Evolutionary conservation across 30 jellyfish, hydroid and myxozoan genomes (phyloP), one percentile per base, ranked within the genome.

Genomic region (Cassiopea xamachana): DNA sequence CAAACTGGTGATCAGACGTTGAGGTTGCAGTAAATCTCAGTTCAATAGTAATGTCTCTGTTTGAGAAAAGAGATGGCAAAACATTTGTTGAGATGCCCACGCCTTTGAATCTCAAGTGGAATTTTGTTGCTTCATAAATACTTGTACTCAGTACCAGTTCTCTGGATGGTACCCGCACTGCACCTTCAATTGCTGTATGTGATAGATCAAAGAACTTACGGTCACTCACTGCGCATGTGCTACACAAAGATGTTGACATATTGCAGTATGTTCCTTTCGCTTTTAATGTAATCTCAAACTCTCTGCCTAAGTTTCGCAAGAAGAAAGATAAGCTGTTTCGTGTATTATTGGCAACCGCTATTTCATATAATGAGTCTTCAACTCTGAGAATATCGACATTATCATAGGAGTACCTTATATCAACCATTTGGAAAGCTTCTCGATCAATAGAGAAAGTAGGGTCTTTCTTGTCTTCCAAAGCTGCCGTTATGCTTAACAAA

Each of bases 61-160:
- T 55, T 18, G 46, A 80, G 69, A 13, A 81, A 62, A 81, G 71
- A 0, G 82, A 46, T 44, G 96, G 89, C 46, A 89, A 73, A 2
- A 89, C 81, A 61, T 89, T 89, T 60, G 96, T 89, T 69, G 96
- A 81, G 7, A 89, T 85, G 1, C 96, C 96, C 3, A 83, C 83
- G 43, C 91, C 91, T 74, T 60, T 60, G 69, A 89, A 74, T 2
- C 74, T 45, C 71, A 89, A 48, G 17, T 47, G 61, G 55, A 76
- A 89, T 67, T 81, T 89, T 69, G 96, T 49, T 17, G 89, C 46
- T 48, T 74, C 96, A 69, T 61, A 55, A 46, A 48, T 73, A 59
- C 86, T 81, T 55, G 39, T 64, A 46, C 83, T 77, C 46, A 89
- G 80, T 0, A 72, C 14, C 44, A 89, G 17, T 6, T 81, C 50